Evolutionary conservation across 2,888 invertebrate genomes (phyloP), one percentile per base, ranked within the genome.

Genomic region (Tetheella fluctuosa): DNA sequence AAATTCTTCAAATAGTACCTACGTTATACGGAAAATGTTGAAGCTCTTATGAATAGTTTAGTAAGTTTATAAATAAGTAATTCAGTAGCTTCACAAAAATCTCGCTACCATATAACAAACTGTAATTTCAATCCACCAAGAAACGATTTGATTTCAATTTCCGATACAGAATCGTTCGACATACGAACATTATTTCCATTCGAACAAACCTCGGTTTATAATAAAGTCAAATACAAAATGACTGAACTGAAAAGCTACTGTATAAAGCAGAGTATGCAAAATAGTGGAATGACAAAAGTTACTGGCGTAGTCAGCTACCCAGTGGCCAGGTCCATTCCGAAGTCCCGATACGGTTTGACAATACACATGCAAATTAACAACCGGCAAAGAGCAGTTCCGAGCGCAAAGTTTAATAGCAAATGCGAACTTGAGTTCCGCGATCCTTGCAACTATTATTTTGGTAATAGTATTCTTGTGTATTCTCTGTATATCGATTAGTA

Each of bases 311-410:
- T 82, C 81, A 85, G 83, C 81, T 83, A 84, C 79, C 84, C 81
- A 79, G 65, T 77, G 86, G 80, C 80, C 83, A 81, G 84, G 80
- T 82, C 81, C 82, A 83, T 88, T 88, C 74, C 82, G 70, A 85
- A 85, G 77, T 85, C 86, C 86, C 86, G 85, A 91, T 91, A 88
- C 87, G 86, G 87, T 88, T 88, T 88, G 90, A 91, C 91, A 91
- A 91, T 91, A 87, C 87, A 86, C 85, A 91, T 91, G 91, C 90
- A 91, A 91, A 93, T 91, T 89, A 85, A 85, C 83, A 83, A 75
- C 79, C 79, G 74, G 85, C 83, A 84, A 85, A 83, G 83, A 81
- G 84, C 87, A 83, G 84, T 86, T 79, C 82, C 81, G 82, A 77
- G 77, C 83, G 81, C 85, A 85, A 92, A 91, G 85, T 91, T 90